Conservation (phyloP, 2,113 vertebrate species). For the Eira barbara region DNA sequence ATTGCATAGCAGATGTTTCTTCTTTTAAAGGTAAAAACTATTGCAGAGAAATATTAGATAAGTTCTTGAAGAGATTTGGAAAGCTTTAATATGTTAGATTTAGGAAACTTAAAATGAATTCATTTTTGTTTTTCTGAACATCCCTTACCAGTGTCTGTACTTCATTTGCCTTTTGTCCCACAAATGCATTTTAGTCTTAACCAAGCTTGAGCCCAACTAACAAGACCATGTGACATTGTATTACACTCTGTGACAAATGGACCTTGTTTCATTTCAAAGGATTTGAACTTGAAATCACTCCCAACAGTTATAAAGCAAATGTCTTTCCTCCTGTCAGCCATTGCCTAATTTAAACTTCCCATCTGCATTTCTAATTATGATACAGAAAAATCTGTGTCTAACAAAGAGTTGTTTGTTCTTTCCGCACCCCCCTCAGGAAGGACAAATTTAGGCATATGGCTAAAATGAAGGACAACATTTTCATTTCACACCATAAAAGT, state of each 20-base stretch:
- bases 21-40: conserved; percentile 14
- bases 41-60: background rate
- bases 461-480: conserved; percentile 20
- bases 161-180: conserved; percentile 19
- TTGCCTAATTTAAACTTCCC: conserved; percentile 65
- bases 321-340: conserved; percentile 62
- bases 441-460: conserved; percentile 20
- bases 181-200: background rate
- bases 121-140: background rate
- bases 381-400: conserved; percentile 58
- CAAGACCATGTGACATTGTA: background rate
- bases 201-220: conserved; percentile 16
- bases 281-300: conserved; percentile 70
- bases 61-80: background rate
- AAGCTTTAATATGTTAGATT: background rate
- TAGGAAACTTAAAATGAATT: background rate
- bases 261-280: conserved; percentile 58
- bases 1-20: background rate
- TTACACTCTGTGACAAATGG: conserved; percentile 53
- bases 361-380: conserved; percentile 72
- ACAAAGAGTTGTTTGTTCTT: conserved; percentile 28
- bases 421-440: background rate
- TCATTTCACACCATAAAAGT: conserved; percentile 29
- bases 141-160: background rate
- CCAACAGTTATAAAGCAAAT: conserved; percentile 63